Evolutionary conservation across 1,140 invertebrate genomes (phyloP), one percentile per base, ranked within the genome.

Genomic region (Drosophila suzukii): DNA sequence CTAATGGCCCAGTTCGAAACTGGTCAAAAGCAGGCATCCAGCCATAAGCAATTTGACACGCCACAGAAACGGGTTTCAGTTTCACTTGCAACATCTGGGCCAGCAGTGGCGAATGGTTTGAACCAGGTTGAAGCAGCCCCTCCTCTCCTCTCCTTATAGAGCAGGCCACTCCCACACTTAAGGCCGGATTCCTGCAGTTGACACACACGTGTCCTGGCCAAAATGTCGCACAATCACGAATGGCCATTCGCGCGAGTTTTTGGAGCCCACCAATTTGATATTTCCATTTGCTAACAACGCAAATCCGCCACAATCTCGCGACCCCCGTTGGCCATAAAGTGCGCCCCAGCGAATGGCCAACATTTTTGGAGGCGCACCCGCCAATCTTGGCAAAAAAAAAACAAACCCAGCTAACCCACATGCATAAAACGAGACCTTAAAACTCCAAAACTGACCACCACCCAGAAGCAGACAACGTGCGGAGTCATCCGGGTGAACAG

Each of bases 361-460:
- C 20, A 57, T 62, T 60, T 34, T 61, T 53, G 57, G 51, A 67
- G 67, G 59, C 61, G 63, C 70, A 70, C 56, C 60, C 38, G 24
- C 41, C 24, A 39, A 65, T 50, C 66, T 75, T 75, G 67, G 38
- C 50, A 1, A n/a, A 30, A 47, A 57, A 46, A 60, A 73, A 61
- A 57, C n/a, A n/a, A 50, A 57, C 55, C 44, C 61, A 65, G 58
- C 55, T 51, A 84, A 58, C 41, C 62, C 54, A 77, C 63, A 68
- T 72, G 70, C 79, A 82, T 68, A 79, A 88, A 86, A 71, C 73
- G 57, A 86, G 47, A 47, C 74, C 78, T 66, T 75, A 67, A 86
- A 86, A 75, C 62, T 59, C 66, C 74, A 74, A 73, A 53, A 66
- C 70, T 79, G 83, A 88, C 75, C 83, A 88, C 75, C 83, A 82